Evolutionary conservation across 2,888 invertebrate genomes (phyloP), one percentile per base, ranked within the genome.

Genomic region (Cataglyphis altisquamis): DNA sequence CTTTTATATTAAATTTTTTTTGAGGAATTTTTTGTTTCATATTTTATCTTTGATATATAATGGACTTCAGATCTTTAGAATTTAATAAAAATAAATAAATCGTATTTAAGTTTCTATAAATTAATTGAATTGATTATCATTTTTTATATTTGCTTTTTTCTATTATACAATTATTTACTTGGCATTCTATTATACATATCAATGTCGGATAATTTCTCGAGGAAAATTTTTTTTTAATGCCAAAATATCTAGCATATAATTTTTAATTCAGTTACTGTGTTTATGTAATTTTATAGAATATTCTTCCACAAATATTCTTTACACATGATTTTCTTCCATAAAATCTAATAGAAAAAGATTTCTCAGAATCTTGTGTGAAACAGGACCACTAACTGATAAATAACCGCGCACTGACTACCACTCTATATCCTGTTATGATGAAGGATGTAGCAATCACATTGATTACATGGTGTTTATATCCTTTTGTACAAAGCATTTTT

Each of bases 361-460:
- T 84, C 52, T 41, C 41, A 48, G 85, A 83, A 84, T 83, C 41
- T 67, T 45, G 66, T 48, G 4, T 29, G 60, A 84, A 88, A 91
- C 87, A 91, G 90, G 91, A 91, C 87, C 89, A 84, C 73, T 68
- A 36, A 84, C 78, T 86, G 91, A 91, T 91, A 91, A 91, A 81
- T 68, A 70, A 89, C 88, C 90, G 80, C 87, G 82, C 68, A 74
- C 60, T 67, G 72, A 83, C 78, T 73, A 39, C 83, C n/a, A 60
- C 75, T 68, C 77, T 83, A 60, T 70, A 83, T 82, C 64, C 83
- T 82, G 77, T 82, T 52, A 55, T 70, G 36, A 36, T 60, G 57
- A 80, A 90, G 87, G 87, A 88, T 87, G 55, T 87, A 86, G 83
- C 87, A 86, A 81, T 80, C 63, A 72, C 52, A 75, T 60, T 70